These are phyloP conservation scores for Amia ocellicauda DNA, from an alignment of 2,113 vertebrate species.

Conservation along the genomic window DNA sequence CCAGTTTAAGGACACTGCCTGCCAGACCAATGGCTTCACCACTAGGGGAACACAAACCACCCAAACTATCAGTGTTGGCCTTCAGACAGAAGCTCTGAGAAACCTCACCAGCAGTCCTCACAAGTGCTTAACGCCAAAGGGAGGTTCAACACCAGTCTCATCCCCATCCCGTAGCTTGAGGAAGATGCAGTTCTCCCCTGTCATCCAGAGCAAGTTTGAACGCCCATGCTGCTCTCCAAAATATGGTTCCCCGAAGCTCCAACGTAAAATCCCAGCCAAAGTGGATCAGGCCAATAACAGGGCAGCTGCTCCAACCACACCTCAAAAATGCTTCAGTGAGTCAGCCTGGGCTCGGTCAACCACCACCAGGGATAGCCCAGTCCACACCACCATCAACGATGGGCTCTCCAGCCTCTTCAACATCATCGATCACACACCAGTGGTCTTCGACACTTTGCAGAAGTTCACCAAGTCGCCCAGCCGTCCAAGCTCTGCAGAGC, in stretches of 20 bases:
- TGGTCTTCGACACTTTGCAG: slow-evolving; percentile 72
- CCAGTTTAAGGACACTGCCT: slow-evolving; percentile 77
- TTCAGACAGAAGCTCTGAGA: slow-evolving; percentile 87
- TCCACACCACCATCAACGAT: slow-evolving; percentile 94
- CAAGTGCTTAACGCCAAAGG: slow-evolving; percentile 92
- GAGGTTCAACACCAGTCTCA: slow-evolving; percentile 79
- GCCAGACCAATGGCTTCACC: slow-evolving; percentile 87
- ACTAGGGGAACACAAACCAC: slow-evolving; percentile 85
- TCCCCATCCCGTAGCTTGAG: slow-evolving; percentile 87
- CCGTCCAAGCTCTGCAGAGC: slow-evolving; percentile 71
- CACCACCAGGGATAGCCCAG: slow-evolving; percentile 92
- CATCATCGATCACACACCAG: slow-evolving; percentile 92
- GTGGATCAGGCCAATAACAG: slow-evolving; percentile 62
- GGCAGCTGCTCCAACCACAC: slow-evolving; percentile 61
- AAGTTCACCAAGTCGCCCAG: slow-evolving; percentile 82
- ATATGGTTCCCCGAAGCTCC: slow-evolving; percentile 92
- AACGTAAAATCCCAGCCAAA: slow-evolving; percentile 75
- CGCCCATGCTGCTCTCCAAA: slow-evolving; percentile 95
- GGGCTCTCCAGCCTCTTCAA: slow-evolving; percentile 98
- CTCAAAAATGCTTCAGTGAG: slow-evolving; percentile 87
- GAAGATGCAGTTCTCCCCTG: slow-evolving; percentile 84
- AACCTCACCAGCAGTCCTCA: slow-evolving; percentile 90
- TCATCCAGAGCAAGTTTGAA: slow-evolving; percentile 91
- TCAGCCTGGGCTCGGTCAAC: slow-evolving; percentile 97
- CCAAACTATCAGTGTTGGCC: slow-evolving; percentile 85